These are phyloP conservation scores for Oligia fasciuncula DNA, from an alignment of 2,888 invertebrate species.

Conservation along the genomic window DNA sequence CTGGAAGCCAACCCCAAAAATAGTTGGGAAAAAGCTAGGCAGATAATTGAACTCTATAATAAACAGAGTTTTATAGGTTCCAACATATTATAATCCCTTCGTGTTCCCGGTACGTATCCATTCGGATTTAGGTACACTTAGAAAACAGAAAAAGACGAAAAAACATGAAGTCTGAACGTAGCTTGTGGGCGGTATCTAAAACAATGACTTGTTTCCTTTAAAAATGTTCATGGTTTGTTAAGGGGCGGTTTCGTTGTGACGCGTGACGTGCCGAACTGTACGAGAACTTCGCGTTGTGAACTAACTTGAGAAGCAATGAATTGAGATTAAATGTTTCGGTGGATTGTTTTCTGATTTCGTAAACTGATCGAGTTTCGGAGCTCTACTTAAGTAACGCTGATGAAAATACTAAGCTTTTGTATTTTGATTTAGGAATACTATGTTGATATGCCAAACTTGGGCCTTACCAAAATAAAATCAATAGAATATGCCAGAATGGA, in stretches of 20 bases:
- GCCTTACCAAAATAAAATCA: background rate
- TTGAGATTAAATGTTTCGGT: background rate
- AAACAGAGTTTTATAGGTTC: background rate
- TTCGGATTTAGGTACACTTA: background rate
- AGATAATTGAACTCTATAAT: background rate
- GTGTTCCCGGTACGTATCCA: background rate
- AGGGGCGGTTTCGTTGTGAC: conserved; percentile 24
- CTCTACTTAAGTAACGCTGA: background rate
- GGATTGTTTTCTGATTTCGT: background rate
- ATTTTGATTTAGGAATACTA: background rate
- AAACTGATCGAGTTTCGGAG: background rate
- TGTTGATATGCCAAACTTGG: background rate
- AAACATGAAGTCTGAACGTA: conserved; percentile 6
- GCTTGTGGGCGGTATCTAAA: conserved; percentile 9
- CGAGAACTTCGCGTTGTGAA: background rate
- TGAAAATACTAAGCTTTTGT: background rate
- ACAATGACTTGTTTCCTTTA: conserved; percentile 40
- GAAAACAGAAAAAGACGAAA: conserved; percentile 5
- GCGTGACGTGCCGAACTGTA: background rate
- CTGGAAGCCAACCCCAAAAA: no score
- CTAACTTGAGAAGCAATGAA: background rate
- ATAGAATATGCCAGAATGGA: no score
- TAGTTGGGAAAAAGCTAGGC: no score
- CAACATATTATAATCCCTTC: background rate
- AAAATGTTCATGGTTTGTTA: conserved; percentile 48